A percentile compares a stretch with the other conserved stretches of the same genome.
phyloP scores from a whole-genome alignment of 2,113 vertebrate genomes.

The Amblyopsis rosae region DNA sequence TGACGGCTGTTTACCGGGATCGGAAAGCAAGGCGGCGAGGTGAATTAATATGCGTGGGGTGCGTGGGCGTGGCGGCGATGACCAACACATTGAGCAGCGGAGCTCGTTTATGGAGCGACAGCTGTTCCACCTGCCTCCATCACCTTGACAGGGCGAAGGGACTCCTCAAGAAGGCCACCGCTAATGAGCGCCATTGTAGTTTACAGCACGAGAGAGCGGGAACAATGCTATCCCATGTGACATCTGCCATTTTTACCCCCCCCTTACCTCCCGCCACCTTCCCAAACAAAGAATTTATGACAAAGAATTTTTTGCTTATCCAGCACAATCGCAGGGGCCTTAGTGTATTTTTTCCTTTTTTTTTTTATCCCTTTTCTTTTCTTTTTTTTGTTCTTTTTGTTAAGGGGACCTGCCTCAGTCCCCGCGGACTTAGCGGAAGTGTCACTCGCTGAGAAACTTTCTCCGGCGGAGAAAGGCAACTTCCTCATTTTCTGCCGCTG shows the following conservation, averaged over 20 bases:
- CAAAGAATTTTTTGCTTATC: conserved; percentile 35
- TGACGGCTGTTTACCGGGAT: neutral
- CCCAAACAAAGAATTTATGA: conserved; percentile 37
- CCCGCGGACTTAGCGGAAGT: conserved; percentile 52
- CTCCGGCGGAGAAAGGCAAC: conserved; percentile 13
- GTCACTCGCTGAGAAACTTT: conserved; percentile 63
- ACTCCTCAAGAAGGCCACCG: conserved; percentile 57
- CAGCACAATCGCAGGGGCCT: neutral
- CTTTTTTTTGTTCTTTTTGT: neutral
- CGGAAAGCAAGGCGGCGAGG: neutral
- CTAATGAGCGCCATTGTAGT: conserved; percentile 67
- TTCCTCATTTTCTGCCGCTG: conserved; percentile 50
- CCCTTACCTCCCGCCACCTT: conserved; percentile 8
- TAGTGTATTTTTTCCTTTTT: neutral
- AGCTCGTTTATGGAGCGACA: conserved; percentile 72
- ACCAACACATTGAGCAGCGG: conserved; percentile 64
- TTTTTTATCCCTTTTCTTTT: neutral
- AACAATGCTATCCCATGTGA: conserved; percentile 42
- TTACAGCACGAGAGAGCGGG: conserved; percentile 49
- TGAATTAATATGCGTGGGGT: conserved; percentile 32
- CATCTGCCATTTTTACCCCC: conserved; percentile 46
- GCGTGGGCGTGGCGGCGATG: conserved; percentile 40
- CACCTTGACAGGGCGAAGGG: conserved; percentile 68
- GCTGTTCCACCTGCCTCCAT: conserved; percentile 67
- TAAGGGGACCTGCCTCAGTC: conserved; percentile 36